A percentile compares a stretch with the other conserved stretches of the same genome.
Evolutionary conservation across 2,113 vertebrate genomes (phyloP).

Genomic region (Brienomyrus brachyistius): DNA sequence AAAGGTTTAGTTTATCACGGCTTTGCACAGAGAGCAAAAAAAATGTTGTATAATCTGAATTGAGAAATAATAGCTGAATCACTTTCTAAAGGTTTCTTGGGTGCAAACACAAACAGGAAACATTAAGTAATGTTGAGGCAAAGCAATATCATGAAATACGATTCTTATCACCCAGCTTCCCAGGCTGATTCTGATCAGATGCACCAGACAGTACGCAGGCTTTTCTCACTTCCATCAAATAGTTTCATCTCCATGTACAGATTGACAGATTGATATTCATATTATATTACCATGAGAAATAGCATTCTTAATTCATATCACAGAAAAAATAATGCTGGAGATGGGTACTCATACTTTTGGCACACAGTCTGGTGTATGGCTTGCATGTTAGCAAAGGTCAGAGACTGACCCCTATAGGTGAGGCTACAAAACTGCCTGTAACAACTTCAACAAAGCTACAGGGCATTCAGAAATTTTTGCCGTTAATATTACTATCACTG

Average conservation of each 20-base stretch:
- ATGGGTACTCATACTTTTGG: background rate
- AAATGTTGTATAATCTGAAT: background rate
- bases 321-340: background rate
- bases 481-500: background rate
- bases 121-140: background rate
- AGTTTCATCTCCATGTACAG: background rate
- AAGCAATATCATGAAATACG: background rate
- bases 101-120: background rate
- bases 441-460: background rate
- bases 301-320: background rate
- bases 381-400: background rate
- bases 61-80: background rate
- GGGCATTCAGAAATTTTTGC: background rate
- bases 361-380: background rate
- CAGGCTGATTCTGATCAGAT: background rate
- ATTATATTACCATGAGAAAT: background rate
- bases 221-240: background rate
- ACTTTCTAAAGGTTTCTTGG: background rate
- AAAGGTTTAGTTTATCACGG: background rate
- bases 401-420: slow-evolving; percentile 17
- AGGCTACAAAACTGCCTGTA: background rate
- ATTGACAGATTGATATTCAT: background rate
- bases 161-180: too few species aligned
- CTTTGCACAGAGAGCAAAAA: background rate
- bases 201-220: background rate